Percentiles rank a stretch among this genome's conserved stretches.
These are phyloP conservation scores for Hydroisotoma schaefferi DNA, from an alignment of 2,888 invertebrate genomes.

Conservation along the genomic window DNA sequence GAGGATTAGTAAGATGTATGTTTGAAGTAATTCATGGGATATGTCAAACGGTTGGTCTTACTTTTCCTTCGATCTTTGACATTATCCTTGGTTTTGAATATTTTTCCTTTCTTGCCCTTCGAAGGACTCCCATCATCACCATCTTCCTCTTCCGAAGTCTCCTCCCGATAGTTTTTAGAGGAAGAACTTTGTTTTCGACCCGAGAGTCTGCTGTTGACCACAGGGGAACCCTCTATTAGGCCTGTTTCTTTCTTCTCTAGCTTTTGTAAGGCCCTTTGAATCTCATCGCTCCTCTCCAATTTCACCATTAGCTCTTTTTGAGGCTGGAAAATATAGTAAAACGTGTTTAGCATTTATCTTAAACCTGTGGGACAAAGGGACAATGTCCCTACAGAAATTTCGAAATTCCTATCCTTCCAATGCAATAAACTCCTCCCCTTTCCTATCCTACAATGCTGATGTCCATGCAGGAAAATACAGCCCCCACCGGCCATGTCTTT, in stretches of 20 bases:
- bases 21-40: background rate
- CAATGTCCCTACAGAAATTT: no score
- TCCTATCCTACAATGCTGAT: no score
- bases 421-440: no score
- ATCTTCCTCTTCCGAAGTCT: slow-evolving; percentile 28
- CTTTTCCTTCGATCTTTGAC: slow-evolving; percentile 36
- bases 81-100: slow-evolving; percentile 27
- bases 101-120: slow-evolving; percentile 25
- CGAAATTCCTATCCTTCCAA: no score
- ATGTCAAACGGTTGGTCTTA: slow-evolving; percentile 9
- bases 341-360: no score
- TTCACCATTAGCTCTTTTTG: slow-evolving; percentile 30
- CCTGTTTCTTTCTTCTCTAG: slow-evolving; percentile 10
- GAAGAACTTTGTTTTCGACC: background rate
- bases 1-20: background rate
- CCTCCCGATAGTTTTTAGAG: slow-evolving; percentile 31
- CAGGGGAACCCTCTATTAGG: background rate
- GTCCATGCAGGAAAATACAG: no score
- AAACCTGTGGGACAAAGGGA: no score
- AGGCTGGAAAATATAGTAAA: no score
- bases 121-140: slow-evolving; percentile 16
- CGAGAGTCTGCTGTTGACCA: background rate
- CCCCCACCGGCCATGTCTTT: no score
- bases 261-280: slow-evolving; percentile 26
- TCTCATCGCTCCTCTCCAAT: slow-evolving; percentile 26